Conservation (phyloP, 2,113 vertebrate genomes). For the Copsychus sechellarum region DNA sequence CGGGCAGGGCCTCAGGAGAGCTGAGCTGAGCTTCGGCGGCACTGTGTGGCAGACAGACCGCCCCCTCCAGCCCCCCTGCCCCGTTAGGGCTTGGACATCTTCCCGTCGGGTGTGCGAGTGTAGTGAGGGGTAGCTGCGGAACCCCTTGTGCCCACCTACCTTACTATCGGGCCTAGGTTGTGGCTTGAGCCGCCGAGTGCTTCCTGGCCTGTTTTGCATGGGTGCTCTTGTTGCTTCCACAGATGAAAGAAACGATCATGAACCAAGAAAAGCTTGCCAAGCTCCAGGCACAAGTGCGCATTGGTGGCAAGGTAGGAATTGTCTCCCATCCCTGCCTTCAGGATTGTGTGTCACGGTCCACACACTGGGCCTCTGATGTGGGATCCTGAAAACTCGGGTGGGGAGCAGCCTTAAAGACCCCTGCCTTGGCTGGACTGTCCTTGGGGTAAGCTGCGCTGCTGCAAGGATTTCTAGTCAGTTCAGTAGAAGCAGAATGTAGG, state of each 20-base stretch:
- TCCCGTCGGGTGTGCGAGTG: background rate
- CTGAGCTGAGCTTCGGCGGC: background rate
- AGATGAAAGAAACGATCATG: constrained; percentile 99
- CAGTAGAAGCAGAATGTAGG: background rate
- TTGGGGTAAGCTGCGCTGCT: background rate
- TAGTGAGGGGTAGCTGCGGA: background rate
- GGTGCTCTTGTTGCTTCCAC: background rate
- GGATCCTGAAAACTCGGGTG: background rate
- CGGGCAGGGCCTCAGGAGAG: background rate
- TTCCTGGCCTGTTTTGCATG: background rate
- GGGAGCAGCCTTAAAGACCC: background rate
- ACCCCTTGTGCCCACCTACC: background rate
- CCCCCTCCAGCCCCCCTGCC: background rate
- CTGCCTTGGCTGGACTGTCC: background rate
- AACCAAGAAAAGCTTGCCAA: constrained; percentile 98
- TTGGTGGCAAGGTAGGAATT: constrained; percentile 91
- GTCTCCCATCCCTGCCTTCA: too few relatives aligned
- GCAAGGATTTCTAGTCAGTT: background rate
- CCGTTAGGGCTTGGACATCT: background rate
- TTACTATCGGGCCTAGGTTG: background rate
- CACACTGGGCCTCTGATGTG: too few relatives aligned
- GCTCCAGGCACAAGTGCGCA: constrained; percentile 96
- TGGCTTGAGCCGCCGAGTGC: background rate
- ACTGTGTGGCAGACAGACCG: background rate
- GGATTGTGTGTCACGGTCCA: background rate